Evolutionary conservation across 2,888 invertebrate species (phyloP).

Genomic region (Eupithecia inturbata): DNA sequence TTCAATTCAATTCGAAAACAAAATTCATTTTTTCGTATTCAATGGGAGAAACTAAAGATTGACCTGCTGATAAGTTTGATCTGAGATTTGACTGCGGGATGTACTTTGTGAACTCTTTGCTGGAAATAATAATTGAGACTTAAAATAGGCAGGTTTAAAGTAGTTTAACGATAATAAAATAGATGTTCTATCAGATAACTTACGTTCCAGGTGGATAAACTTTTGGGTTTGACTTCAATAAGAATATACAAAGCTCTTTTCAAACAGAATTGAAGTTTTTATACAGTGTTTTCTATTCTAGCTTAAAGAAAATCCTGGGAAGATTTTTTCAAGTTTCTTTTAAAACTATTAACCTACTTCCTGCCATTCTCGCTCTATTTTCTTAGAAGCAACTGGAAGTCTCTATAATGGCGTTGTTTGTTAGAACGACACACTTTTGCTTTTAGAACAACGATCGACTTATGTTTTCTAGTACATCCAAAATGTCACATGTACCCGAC

Average conservation of each 20-base stretch:
- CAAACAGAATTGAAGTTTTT: not conserved
- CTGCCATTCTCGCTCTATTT: conserved; percentile 46
- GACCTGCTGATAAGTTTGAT: conserved; percentile 70
- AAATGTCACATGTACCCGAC: conserved; percentile 39
- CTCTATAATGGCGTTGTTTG: conserved; percentile 49
- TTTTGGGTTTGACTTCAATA: conserved; percentile 7
- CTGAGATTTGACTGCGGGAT: conserved; percentile 69
- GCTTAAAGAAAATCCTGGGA: conserved; percentile 9
- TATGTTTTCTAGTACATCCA: conserved; percentile 40
- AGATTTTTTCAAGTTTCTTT: conserved; percentile 29
- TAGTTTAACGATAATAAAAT: conserved; percentile 41
- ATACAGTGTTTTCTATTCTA: not conserved
- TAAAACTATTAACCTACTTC: conserved; percentile 38
- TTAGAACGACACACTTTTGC: conserved; percentile 50
- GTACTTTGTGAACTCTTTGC: conserved; percentile 53
- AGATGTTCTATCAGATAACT: conserved; percentile 32
- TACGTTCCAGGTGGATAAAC: conserved; percentile 28
- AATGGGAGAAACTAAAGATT: conserved; percentile 71
- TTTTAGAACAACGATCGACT: conserved; percentile 51
- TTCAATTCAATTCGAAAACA: conserved; percentile 78
- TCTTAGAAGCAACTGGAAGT: conserved; percentile 46
- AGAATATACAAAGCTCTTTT: not conserved
- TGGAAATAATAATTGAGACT: conserved; percentile 48
- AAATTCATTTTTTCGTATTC: conserved; percentile 75
- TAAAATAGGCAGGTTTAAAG: conserved; percentile 30